Evolutionary conservation across 2,888 invertebrate genomes (phyloP).

Genomic region (Cheilosia vernalis): DNA sequence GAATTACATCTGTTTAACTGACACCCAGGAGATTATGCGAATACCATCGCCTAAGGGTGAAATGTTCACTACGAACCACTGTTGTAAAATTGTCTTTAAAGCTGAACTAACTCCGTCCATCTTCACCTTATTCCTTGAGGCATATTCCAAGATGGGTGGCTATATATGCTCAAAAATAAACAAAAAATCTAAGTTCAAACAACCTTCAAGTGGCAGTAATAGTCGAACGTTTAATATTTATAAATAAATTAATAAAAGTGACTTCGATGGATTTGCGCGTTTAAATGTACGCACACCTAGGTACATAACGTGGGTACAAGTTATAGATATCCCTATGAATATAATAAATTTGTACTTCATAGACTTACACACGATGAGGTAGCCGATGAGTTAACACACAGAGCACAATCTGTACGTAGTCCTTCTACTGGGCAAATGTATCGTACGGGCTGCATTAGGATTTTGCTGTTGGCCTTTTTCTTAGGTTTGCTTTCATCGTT

Average conservation of each 20-base stretch:
- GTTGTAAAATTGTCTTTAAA: conserved; percentile 53
- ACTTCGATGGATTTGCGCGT: conserved; percentile 3
- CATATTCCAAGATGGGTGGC: conserved; percentile 20
- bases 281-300: conserved; percentile 8
- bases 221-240: conserved; percentile 30
- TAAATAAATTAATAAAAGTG: conserved; percentile 26
- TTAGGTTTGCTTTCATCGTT: conserved; percentile 74
- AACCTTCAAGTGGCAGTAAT: not conserved
- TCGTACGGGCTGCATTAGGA: conserved; percentile 79
- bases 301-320: not conserved
- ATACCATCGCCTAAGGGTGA: conserved; percentile 37
- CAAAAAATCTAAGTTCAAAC: conserved; percentile 3
- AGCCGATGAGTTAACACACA: conserved; percentile 79
- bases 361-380: conserved; percentile 71
- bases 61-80: conserved; percentile 23
- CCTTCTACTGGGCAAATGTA: conserved; percentile 80
- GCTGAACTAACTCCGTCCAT: conserved; percentile 46
- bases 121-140: conserved; percentile 36
- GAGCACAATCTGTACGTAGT: conserved; percentile 77
- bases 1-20: conserved; percentile 21
- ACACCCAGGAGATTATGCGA: conserved; percentile 64
- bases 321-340: conserved; percentile 31
- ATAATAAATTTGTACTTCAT: conserved; percentile 18
- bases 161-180: not conserved
- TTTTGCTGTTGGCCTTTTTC: conserved; percentile 77